phyloP scores from a whole-genome alignment of 1,140 invertebrate species.

The Periplaneta americana region DNA sequence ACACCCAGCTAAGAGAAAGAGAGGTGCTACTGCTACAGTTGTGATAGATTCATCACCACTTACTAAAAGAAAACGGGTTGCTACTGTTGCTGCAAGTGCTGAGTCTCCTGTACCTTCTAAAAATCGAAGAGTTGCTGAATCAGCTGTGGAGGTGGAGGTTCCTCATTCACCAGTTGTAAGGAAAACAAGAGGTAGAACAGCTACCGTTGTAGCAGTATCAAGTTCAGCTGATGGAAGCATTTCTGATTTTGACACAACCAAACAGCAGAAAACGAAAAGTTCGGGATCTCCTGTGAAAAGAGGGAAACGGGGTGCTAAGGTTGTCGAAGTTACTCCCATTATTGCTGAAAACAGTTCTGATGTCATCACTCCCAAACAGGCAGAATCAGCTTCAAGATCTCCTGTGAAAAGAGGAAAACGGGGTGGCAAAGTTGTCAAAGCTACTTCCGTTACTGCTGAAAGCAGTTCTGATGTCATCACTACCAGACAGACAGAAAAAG shows the following conservation, averaged over 20 bases:
- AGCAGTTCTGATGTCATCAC: neutral
- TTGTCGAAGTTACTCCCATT: too few relatives aligned
- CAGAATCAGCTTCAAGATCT: neutral
- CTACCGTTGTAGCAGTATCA: neutral
- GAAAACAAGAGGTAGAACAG: neutral
- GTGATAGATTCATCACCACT: neutral
- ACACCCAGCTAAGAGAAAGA: too few relatives aligned
- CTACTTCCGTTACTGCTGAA: too few relatives aligned
- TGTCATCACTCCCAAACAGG: neutral
- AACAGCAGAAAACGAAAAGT: neutral
- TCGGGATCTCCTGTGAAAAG: neutral
- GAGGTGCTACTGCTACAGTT: too few relatives aligned
- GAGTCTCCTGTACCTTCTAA: neutral
- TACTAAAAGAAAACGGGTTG: neutral
- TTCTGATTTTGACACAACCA: neutral
- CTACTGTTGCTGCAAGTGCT: neutral
- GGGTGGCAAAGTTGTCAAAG: neutral
- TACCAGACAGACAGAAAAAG: neutral
- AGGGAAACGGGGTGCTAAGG: neutral
- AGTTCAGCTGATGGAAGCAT: neutral
- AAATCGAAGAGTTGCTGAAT: neutral
- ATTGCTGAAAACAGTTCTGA: neutral
- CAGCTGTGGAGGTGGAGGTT: neutral
- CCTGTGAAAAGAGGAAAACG: neutral
- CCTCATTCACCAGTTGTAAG: neutral